Evolutionary conservation across 2,113 vertebrate species (phyloP), one percentile per base, ranked within the genome.

Genomic region (Salvelinus alpinus): DNA sequence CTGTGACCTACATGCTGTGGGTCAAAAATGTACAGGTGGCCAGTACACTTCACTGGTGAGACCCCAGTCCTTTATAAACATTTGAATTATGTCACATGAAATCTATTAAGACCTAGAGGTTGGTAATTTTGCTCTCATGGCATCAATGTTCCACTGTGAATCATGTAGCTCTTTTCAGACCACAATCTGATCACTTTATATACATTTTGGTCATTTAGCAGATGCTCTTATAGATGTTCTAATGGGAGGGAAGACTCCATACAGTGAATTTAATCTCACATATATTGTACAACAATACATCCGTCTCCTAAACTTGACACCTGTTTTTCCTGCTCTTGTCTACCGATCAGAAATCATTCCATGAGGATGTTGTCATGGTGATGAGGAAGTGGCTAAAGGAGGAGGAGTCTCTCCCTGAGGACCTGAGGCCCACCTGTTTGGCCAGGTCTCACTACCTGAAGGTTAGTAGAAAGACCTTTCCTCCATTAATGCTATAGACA

Each of bases 41-140:
- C 54, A 85, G 68, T 96, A 96, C 82, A 90, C 84, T 1, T 93
- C 96, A 0, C 78, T 97, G 88, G 96, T 97, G 81, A 95, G 69
- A 18, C 25, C 60, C 51, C 22, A 54, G 5, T 34, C 64, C 7
- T 27, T 47, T 20, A 24, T 64, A 22, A 12, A 67, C 6, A 18
- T 8, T 2, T 57, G 4, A 27, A 57, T 18, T 20, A 72, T 57
- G 2, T 22, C 3, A 16, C 47, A 11, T 57, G 4, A 25, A 25
- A 22, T 68, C 20, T 68, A 29, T 68, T 20, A 38, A 27, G 4
- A 20, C 64, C 8, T 3, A 11, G 38, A 9, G 38, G 38, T 44
- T 44, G 9, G 11, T 44, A 4, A 20, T 14, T 57, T 57, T 20
- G 20, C 54, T 57, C 1, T 20, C 13, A 18, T 16, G 16, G 5